Percentiles rank a stretch among this genome's conserved stretches.
Conservation (phyloP, 2,888 invertebrate species). For the Euproctis similis region DNA sequence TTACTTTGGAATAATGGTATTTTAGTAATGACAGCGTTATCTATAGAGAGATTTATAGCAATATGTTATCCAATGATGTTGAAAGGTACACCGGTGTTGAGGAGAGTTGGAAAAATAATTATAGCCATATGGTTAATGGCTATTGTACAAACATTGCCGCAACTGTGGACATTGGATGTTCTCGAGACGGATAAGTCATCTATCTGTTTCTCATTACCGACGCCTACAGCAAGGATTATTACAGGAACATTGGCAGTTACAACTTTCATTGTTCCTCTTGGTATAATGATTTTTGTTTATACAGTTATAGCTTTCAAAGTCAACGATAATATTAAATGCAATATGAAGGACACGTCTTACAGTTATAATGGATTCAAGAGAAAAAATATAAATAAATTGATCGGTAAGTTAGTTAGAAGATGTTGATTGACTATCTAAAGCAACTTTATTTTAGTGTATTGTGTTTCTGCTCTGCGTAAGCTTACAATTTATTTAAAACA, state of each 20-base stretch:
- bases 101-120: constrained; percentile 20
- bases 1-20: constrained; percentile 25
- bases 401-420: constrained; percentile 20
- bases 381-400: constrained; percentile 29
- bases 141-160: constrained; percentile 24
- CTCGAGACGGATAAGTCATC: constrained; percentile 15
- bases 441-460: no score
- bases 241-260: constrained; percentile 16
- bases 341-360: constrained; percentile 17
- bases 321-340: constrained; percentile 18
- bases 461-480: constrained; percentile 1
- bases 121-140: constrained; percentile 24
- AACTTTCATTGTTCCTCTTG: constrained; percentile 25
- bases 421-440: not conserved
- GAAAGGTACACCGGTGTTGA: constrained; percentile 14
- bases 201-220: constrained; percentile 16
- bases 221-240: constrained; percentile 11
- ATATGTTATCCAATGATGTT: constrained; percentile 26
- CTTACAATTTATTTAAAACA: no score
- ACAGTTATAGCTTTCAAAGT: constrained; percentile 27
- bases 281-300: constrained; percentile 26
- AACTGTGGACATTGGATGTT: constrained; percentile 18
- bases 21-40: constrained; percentile 23
- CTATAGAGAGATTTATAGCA: constrained; percentile 26
- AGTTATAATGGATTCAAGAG: constrained; percentile 24